phyloP scores from a whole-genome alignment of 2,113 vertebrate species.

The Oreamnos americanus region DNA sequence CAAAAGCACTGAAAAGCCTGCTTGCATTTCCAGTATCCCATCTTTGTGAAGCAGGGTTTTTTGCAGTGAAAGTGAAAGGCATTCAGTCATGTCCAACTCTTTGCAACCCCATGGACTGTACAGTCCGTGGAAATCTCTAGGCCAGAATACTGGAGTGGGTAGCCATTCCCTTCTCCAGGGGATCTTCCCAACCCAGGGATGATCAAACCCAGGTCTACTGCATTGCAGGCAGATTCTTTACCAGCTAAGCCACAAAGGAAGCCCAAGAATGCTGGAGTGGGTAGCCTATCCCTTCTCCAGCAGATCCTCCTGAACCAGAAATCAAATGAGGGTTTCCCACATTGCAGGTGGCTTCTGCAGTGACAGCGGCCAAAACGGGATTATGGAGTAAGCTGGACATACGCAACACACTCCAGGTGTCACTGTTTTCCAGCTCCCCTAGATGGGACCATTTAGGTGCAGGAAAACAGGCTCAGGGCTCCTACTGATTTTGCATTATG shows the following conservation, averaged over 20 bases:
- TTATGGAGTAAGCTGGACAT: not conserved
- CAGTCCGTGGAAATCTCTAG: not conserved
- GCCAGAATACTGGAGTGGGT: not conserved
- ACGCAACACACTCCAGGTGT: not conserved
- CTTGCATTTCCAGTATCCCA: not conserved
- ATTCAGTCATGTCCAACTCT: not conserved
- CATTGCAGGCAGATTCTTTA: not conserved
- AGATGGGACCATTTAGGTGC: not conserved
- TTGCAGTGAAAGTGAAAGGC: not conserved
- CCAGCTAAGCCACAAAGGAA: not conserved
- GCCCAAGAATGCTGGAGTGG: not conserved
- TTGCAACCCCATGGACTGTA: not conserved
- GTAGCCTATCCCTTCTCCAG: not conserved
- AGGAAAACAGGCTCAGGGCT: not conserved
- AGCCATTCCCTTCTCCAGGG: not conserved
- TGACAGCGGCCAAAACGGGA: not conserved
- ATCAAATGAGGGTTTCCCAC: not conserved
- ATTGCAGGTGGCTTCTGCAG: not conserved
- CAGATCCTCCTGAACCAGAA: not conserved
- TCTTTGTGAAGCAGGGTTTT: not conserved
- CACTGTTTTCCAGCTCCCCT: not conserved
- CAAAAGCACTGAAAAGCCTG: not conserved
- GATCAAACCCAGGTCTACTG: not conserved
- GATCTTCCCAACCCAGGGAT: not conserved
- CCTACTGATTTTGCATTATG: not conserved